Percentiles rank a stretch among this genome's conserved stretches.
Conservation (phyloP, 1,140 invertebrate species). For the Zeugodacus cucurbitae region DNA sequence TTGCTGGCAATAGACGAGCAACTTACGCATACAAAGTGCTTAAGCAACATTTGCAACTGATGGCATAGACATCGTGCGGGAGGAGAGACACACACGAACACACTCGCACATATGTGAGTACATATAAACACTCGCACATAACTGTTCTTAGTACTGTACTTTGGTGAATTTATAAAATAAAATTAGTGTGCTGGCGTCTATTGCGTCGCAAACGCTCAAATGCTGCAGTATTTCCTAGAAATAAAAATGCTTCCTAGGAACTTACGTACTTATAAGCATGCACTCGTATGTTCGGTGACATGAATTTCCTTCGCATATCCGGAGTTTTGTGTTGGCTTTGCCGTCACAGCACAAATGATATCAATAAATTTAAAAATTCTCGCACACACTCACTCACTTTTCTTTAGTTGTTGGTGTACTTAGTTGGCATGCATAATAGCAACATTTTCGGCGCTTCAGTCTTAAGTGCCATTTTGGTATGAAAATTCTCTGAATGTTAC, state of each 20-base stretch:
- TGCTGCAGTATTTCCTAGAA: not conserved
- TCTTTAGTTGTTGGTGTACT: not conserved
- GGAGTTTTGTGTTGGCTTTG: not conserved
- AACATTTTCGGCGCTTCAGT: not conserved
- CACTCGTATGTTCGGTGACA: not conserved
- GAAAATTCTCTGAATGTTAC: not conserved
- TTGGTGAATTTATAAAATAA: not conserved
- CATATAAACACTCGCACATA: not conserved
- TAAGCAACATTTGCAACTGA: not conserved
- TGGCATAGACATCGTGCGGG: not conserved
- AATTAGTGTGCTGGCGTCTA: not conserved
- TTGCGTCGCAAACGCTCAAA: not conserved
- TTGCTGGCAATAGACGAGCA: slow-evolving; percentile 24
- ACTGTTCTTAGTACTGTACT: not conserved
- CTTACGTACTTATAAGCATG: not conserved
- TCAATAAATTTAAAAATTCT: slow-evolving; percentile 37
- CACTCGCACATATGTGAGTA: not conserved
- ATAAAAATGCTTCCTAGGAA: not conserved
- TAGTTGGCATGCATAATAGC: not conserved
- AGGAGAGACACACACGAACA: not conserved
- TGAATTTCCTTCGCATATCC: not conserved
- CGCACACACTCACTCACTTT: not conserved
- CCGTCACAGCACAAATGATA: not conserved
- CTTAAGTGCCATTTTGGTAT: not conserved
- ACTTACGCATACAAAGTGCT: slow-evolving; percentile 35